Base-by-base conservation (phyloP, 64 coral and sea anemone genomes). In the Stichodactyla helianthus region DNA sequence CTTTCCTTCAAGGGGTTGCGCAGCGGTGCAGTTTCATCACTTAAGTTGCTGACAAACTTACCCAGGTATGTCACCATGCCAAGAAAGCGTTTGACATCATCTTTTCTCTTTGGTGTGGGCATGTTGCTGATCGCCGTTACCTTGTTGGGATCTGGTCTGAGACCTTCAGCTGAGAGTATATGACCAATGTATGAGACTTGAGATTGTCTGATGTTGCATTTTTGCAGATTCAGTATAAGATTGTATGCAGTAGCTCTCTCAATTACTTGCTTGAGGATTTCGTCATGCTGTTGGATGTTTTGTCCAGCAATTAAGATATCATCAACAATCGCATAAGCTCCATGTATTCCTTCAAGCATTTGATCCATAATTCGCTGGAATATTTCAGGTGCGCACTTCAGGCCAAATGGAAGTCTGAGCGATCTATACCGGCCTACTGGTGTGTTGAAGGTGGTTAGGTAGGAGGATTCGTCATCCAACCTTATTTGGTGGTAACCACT, bases 21-120 rank as follows among this genome's bases (percentile, higher is more conserved):
- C 18, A 82, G 74, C 0, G 89, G 23, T 6, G 89, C n/a, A 27
- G 52, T 77, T 25, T 86, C 20, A 18, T 59, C 85, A 61, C 82
- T 70, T 71, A 90, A 27, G 87, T 55, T 64, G 28, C 59, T 88
- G 87, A 82, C 77, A 18, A 85, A 90, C 54, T 64, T 91, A 52
- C 82, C 85, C 0, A 86, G 35, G 54, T 86, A 91, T 52, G 63
- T 86, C 17, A 91, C 82, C 44, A 91, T 56, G 18, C 83, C 71
- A 11, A 91, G 53, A 26, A 91, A 91, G n/a, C 89, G 85, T 52
- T 86, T 83, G 12, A 91, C 44, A 23, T 77, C 71, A 23, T 91
- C 85, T 19, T 16, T 55, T 67, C 79, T 77, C 51, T 86, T 20
- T 13, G 89, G 89, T 77, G n/a, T 52, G 5, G 59, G 19, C 83